phyloP scores from a whole-genome alignment of 2,888 invertebrate species.

The Drosophila seclusa region DNA sequence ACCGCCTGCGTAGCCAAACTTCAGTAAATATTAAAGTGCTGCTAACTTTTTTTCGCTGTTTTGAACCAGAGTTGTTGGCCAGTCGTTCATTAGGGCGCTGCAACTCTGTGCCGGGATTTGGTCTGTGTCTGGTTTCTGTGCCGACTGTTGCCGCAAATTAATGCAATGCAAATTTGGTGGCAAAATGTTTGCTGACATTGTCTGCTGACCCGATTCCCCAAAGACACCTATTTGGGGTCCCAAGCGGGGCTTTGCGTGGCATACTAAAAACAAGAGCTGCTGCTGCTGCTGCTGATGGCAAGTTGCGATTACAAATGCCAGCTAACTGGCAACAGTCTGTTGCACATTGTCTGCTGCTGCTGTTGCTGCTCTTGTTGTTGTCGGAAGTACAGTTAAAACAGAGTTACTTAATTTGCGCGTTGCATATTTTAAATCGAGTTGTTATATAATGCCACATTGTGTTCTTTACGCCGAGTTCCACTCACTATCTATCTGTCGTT shows the following conservation, averaged over 20 bases:
- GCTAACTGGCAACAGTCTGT: constrained; percentile 20
- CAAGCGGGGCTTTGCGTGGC: constrained; percentile 38
- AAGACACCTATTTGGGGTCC: constrained; percentile 51
- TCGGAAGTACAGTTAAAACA: constrained; percentile 21
- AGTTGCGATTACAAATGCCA: constrained; percentile 28
- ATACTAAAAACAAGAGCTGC: constrained; percentile 41
- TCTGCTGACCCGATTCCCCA: constrained; percentile 79
- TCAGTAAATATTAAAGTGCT: constrained; percentile 62
- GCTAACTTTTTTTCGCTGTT: constrained; percentile 46
- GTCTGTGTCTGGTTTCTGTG: constrained; percentile 4
- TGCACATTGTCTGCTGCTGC: constrained; percentile 17
- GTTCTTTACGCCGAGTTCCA: constrained; percentile 19
- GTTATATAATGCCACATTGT: constrained; percentile 40
- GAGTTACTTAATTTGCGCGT: constrained; percentile 15
- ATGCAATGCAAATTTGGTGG: constrained; percentile 70
- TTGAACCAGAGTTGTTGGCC: constrained; percentile 38
- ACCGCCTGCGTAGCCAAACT: constrained; percentile 32
- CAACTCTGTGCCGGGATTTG: constrained; percentile 8
- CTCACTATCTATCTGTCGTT: constrained; percentile 15
- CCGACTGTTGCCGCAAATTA: constrained; percentile 46
- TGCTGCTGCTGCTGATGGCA: constrained; percentile 33
- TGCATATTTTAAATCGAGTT: constrained; percentile 19
- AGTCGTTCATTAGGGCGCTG: constrained; percentile 48
- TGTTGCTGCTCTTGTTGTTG: constrained; percentile 12
- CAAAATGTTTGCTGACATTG: constrained; percentile 67